Evolutionary conservation across 37 sponge, comb jelly and placozoan species (phyloP).

Genomic region (Aplysina aerophoba): DNA sequence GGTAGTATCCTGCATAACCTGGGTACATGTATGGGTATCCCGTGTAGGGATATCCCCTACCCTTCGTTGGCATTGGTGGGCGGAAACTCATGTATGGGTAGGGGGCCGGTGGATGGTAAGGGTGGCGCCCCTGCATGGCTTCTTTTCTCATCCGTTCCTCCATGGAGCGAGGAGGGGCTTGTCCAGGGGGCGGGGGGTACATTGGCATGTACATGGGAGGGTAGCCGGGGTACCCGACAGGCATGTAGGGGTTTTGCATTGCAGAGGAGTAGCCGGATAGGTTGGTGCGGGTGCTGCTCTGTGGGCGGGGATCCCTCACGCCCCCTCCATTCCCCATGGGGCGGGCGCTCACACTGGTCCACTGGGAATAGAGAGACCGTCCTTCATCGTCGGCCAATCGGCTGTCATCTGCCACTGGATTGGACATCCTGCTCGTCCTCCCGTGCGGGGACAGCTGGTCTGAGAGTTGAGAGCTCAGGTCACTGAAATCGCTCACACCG

Average conservation of each 20-base stretch:
- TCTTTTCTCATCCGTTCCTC: constrained; percentile 35
- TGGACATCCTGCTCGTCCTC: not conserved
- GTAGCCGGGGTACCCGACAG: not conserved
- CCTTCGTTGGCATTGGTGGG: not conserved
- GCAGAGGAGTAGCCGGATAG: not conserved
- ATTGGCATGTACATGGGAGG: constrained; percentile 13
- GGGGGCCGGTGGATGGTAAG: not conserved
- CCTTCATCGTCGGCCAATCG: not conserved
- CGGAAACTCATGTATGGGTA: constrained; percentile 1
- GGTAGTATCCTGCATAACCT: constrained; percentile 1
- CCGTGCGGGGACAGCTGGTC: constrained; percentile 22
- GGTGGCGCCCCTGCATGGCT: constrained; percentile 5
- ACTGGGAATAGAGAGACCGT: constrained; percentile 1
- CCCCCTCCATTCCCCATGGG: too few species aligned
- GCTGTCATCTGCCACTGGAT: constrained; percentile 8
- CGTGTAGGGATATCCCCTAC: constrained; percentile 8
- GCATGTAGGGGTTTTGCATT: not conserved
- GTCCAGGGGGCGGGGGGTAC: constrained; percentile 19
- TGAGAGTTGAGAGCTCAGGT: constrained; percentile 5
- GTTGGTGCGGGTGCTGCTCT: not conserved
- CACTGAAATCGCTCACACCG: constrained; percentile 22
- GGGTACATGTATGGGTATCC: constrained; percentile 21
- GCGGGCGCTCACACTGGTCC: constrained; percentile 25
- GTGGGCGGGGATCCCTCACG: not conserved
- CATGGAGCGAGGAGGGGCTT: not conserved